Base-by-base conservation (phyloP, 2,113 vertebrate species). In the Cheilinus undulatus region DNA sequence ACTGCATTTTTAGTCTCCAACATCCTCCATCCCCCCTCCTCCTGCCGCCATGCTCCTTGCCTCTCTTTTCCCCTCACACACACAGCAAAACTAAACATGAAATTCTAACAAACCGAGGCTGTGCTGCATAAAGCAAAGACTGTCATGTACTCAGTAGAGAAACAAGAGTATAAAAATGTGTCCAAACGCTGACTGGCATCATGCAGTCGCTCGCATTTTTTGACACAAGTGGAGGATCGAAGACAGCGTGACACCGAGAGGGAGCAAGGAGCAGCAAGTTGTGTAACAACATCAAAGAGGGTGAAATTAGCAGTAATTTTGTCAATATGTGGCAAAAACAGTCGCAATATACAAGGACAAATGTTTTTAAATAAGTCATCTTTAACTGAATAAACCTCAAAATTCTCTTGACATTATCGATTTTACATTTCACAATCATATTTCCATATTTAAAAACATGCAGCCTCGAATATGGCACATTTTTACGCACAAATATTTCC, bases 31-130 rank as follows among this genome's bases (percentile, higher is more conserved):
- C 49, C 34, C 23, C 23, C 53, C 65, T 77, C n/a, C 34, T 36
- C 40, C 52, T 73, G 76, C 82, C 86, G 88, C 88, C 91, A 86
- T 92, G 73, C 83, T 73, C 40, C 26, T 59, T 20, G 32, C 46
- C 24, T 30, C 57, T 17, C 61, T 28, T 40, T 22, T 13, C 11
- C 22, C 9, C 56, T 0, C 30, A 12, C 38, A 7, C 43, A 22
- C 56, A 19, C 69, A 20, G 54, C 54, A 57, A 84, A 79, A 90
- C 69, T 71, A 82, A 91, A 91, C 88, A 26, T 73, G 42, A 77
- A 83, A 69, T 83, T 7, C 57, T 53, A 58, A 36, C 68, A 57
- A 60, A 73, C 62, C 14, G 49, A 53, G 26, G 5, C 28, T 63
- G 52, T 19, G 14, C 36, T 49, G 32, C 22, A 13, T 26, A 27